Percentiles rank a stretch among this genome's conserved stretches.
Conservation (phyloP, 2,113 vertebrate genomes). For the Chroicocephalus ridibundus region DNA sequence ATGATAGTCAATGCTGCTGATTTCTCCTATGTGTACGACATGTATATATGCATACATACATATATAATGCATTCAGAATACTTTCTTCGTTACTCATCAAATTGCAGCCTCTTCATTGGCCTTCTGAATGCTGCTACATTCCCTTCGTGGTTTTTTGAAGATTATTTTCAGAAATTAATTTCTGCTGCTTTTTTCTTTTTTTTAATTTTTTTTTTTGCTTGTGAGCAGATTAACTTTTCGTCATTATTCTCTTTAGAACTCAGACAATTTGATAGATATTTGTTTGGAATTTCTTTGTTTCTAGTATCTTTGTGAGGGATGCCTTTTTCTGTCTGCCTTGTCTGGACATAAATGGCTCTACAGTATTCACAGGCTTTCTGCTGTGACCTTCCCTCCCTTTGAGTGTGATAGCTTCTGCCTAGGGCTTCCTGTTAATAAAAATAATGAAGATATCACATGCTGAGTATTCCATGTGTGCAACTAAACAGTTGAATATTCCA, state of each 20-base stretch:
- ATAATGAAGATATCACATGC: not conserved
- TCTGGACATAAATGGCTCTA: not conserved
- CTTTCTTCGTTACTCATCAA: not conserved
- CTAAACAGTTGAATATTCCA: not conserved
- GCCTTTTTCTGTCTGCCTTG: not conserved
- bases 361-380: not conserved
- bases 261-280: not conserved
- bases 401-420: not conserved
- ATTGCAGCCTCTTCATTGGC: not conserved
- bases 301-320: not conserved
- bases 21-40: not conserved
- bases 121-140: not conserved
- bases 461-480: not conserved
- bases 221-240: not conserved
- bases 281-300: not conserved
- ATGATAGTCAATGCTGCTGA: not conserved
- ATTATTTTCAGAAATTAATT: not conserved
- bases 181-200: not conserved
- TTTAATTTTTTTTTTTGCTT: not conserved
- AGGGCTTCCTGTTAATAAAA: not conserved
- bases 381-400: not conserved
- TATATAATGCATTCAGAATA: not conserved
- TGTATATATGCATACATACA: accelerated
- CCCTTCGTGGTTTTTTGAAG: not conserved
- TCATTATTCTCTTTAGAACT: not conserved